Conservation (phyloP, 2,888 invertebrate species). For the Drosophila parthenogenetica region DNA sequence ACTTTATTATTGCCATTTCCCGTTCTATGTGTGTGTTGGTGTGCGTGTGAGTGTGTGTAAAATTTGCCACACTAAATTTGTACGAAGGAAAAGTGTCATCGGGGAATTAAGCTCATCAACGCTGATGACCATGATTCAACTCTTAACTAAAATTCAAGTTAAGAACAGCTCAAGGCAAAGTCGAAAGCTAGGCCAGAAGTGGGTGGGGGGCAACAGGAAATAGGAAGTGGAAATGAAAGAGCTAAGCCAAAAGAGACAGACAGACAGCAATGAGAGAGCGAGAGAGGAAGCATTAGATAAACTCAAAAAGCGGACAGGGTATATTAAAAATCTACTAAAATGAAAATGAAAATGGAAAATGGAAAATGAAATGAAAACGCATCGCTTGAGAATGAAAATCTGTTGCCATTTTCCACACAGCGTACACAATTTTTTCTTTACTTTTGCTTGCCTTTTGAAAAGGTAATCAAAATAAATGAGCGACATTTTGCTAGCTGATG, state of each 20-base stretch:
- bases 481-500: constrained; percentile 72
- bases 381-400: constrained; percentile 55
- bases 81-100: constrained; percentile 76
- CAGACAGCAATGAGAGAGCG: not conserved
- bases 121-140: constrained; percentile 78
- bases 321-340: constrained; percentile 54
- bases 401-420: constrained; percentile 50
- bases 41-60: constrained; percentile 44
- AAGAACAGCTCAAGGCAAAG: constrained; percentile 30
- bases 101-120: constrained; percentile 80
- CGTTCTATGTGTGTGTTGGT: constrained; percentile 39
- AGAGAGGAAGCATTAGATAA: constrained; percentile 26
- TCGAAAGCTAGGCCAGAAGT: not conserved
- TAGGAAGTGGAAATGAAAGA: constrained; percentile 2
- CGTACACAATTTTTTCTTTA: not conserved
- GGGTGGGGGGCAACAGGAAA: not conserved
- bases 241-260: constrained; percentile 10
- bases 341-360: constrained; percentile 46
- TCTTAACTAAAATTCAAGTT: constrained; percentile 68
- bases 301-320: constrained; percentile 51
- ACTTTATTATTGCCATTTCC: constrained; percentile 72
- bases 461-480: constrained; percentile 80
- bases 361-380: constrained; percentile 44
- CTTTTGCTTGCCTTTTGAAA: constrained; percentile 46
- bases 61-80: constrained; percentile 76